Base-by-base conservation (phyloP, 2,888 invertebrate species). In the Keiferia lycopersicella region DNA sequence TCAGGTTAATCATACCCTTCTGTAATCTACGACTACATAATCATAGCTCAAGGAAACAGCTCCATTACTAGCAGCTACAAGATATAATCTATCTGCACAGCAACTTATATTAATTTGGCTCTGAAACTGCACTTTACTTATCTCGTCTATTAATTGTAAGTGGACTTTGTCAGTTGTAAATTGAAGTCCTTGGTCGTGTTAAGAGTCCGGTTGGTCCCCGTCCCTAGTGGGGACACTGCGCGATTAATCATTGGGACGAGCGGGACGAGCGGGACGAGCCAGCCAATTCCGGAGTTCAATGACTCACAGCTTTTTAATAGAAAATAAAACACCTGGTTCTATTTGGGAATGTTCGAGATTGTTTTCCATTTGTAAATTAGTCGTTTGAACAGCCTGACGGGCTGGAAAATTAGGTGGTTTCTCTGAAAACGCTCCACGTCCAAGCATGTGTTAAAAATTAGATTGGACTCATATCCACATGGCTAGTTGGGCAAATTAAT, bases 241-340 rank as follows among this genome's bases (percentile, higher is more conserved):
- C 84, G 84, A 90, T 88, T 88, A 90, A 90, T 87, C 84, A 82
- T 81, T 78, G 83, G 74, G 45, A 45, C n/a, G 1, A 34, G 34
- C 16, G 41, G 41, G 73, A 76, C 80, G 76, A 80, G 81, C 30
- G 34, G 34, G 8, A 34, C 34, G 34, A 34, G 80, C 82, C 73
- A 73, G 76, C 79, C 84, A 83, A 86, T 88, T 88, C 80, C 80
- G 83, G 76, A 80, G 88, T 87, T 88, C 87, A 87, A 71, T 87
- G 87, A 86, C 87, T 82, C 71, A 58, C 12, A 20, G 39, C 38
- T 58, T 39, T 58, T 57, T 30, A 14, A 26, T 58, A 58, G 39
- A 58, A 58, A 58, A 58, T 57, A 30, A 53, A 53, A 53, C 51
- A 53, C 51, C 22, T 53, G 51, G 26, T 14, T 22, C 22, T 22